Evolutionary conservation across 2,113 vertebrate genomes (phyloP).

Genomic region (Bambusicola thoracicus): DNA sequence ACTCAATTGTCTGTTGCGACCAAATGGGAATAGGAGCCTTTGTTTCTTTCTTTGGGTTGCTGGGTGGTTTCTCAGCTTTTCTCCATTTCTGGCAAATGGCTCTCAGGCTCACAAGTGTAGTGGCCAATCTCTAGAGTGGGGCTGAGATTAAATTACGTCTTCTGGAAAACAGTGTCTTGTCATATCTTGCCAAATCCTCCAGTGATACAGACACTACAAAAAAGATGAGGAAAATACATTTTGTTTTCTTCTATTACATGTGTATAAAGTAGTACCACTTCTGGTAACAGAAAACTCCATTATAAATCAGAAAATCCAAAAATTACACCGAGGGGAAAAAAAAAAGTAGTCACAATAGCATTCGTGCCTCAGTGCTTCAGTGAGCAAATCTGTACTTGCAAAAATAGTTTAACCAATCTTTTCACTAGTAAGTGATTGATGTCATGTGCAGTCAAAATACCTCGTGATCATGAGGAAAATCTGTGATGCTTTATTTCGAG

Average conservation of each 20-base stretch:
- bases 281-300: not conserved
- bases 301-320: not conserved
- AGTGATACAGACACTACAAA: not conserved
- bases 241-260: not conserved
- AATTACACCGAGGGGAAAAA: fast-evolving
- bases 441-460: not conserved
- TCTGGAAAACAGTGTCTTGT: not conserved
- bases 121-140: not conserved
- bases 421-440: not conserved
- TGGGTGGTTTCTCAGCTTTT: not conserved
- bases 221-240: not conserved
- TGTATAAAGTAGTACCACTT: not conserved
- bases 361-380: not conserved
- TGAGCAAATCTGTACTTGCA: not conserved
- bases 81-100: not conserved
- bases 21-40: not conserved
- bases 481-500: not conserved
- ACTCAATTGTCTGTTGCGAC: not conserved
- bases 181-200: not conserved
- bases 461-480: not conserved
- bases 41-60: not conserved
- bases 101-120: not conserved
- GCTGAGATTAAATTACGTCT: not conserved
- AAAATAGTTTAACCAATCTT: not conserved
- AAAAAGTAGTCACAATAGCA: fast-evolving